A percentile compares a stretch with the other conserved stretches of the same genome.
Conservation (phyloP, 2,113 vertebrate genomes). For the Phylloscopus whistleri region DNA sequence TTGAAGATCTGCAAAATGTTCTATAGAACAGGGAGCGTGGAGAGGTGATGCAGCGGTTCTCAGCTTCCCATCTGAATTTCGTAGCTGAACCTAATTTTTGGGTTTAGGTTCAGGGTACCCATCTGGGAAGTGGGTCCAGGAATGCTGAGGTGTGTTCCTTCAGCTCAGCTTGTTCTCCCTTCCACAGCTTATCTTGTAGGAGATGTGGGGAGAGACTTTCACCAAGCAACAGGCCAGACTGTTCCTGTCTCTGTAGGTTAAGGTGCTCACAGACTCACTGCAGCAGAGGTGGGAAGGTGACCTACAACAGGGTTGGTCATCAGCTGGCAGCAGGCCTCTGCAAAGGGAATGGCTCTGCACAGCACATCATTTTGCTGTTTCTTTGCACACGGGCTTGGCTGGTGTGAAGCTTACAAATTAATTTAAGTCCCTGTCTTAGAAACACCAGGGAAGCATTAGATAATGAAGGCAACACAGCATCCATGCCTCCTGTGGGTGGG, state of each 20-base stretch:
- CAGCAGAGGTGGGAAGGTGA: neutral
- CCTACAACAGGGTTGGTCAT: neutral
- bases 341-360: neutral
- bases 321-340: neutral
- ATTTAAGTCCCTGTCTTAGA: neutral
- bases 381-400: neutral
- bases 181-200: neutral
- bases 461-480: neutral
- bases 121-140: neutral
- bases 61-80: neutral
- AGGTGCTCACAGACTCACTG: neutral
- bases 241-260: neutral
- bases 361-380: neutral
- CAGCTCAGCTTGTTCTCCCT: neutral
- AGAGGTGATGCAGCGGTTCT: fast-evolving
- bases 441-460: neutral
- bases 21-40: neutral
- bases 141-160: neutral
- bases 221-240: neutral
- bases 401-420: neutral
- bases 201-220: neutral
- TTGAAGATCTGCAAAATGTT: neutral
- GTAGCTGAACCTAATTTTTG: neutral
- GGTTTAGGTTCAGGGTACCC: neutral
- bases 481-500: neutral